Evolutionary conservation across 2,888 invertebrate genomes (phyloP), one percentile per base, ranked within the genome.

Genomic region (Hecatera dysodea): DNA sequence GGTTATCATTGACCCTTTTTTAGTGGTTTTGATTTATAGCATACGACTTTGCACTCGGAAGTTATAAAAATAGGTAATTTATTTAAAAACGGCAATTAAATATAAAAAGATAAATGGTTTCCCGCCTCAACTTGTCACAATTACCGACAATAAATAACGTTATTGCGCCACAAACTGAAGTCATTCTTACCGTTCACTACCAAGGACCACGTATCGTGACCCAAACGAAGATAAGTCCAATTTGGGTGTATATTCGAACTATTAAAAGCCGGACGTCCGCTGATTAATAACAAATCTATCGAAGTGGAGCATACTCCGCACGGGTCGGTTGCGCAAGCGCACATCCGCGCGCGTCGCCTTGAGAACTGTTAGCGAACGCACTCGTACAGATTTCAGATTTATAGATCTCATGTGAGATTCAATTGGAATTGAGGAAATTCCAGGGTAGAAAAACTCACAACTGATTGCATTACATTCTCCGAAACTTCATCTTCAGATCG

Each of bases 311-410:
- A 83, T 67, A 75, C 75, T 79, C 74, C 66, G 48, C 39, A 68
- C 71, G 80, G 70, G 66, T 74, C 39, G 42, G 70, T 87, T 84
- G 81, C 86, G 82, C 85, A 89, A 88, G 82, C 80, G 75, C 81
- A 82, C 84, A 82, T 84, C 84, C 82, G 78, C 85, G 78, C 84
- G 66, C 36, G 42, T 88, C 79, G 78, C 91, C 91, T 91, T 91
- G 88, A 85, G 75, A 79, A 36, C 81, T 82, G 84, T 86, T 86
- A 87, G 82, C 83, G 65, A 46, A 75, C 66, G 53, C 63, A 69
- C 39, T 42, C 64, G 68, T 53, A 12, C 46, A 67, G 79, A 73
- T 82, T 80, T 82, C 48, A 29, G 68, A 82, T 67, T 69, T 82
- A 60, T 73, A 48, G 72, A 59, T 66, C 62, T 55, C 52, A 36